Evolutionary conservation across 2,113 vertebrate species (phyloP).

Genomic region (Megaceryle torquata): DNA sequence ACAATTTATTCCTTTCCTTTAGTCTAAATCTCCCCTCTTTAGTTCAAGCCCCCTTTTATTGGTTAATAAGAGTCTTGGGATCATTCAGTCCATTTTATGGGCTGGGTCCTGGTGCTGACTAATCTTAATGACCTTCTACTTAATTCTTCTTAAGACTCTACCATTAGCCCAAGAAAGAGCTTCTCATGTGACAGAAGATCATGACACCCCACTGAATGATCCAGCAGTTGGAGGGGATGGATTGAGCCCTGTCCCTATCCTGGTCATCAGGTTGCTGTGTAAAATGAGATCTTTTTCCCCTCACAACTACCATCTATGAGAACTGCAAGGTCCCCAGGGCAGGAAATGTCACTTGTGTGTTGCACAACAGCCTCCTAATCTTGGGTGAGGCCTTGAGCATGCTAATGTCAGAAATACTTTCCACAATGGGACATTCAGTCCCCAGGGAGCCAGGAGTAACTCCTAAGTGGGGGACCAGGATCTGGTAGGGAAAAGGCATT

Average conservation of each 20-base stretch:
- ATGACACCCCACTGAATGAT: background rate
- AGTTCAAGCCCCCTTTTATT: background rate
- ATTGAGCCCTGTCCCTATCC: background rate
- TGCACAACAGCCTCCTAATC: slow-evolving; percentile 38
- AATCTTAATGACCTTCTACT: background rate
- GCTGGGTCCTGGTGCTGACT: background rate
- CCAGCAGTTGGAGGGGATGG: background rate
- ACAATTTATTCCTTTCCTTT: background rate
- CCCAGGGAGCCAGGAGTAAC: background rate
- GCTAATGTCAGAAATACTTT: slow-evolving; percentile 39
- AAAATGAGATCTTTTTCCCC: background rate
- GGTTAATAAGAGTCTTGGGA: background rate
- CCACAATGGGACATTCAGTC: slow-evolving; percentile 36
- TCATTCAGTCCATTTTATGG: background rate
- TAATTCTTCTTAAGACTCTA: background rate
- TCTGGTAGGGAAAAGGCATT: background rate
- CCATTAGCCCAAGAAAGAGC: background rate
- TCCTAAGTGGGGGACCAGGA: background rate
- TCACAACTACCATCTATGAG: background rate
- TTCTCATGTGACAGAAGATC: background rate
- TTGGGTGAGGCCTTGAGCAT: slow-evolving; percentile 33
- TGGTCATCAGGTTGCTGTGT: background rate
- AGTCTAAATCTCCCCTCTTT: background rate
- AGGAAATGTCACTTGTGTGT: slow-evolving; percentile 10
- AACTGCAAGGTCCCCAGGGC: background rate